phyloP scores from a whole-genome alignment of 35 echinoderm and acorn worm species.

The Antedon bifida region DNA sequence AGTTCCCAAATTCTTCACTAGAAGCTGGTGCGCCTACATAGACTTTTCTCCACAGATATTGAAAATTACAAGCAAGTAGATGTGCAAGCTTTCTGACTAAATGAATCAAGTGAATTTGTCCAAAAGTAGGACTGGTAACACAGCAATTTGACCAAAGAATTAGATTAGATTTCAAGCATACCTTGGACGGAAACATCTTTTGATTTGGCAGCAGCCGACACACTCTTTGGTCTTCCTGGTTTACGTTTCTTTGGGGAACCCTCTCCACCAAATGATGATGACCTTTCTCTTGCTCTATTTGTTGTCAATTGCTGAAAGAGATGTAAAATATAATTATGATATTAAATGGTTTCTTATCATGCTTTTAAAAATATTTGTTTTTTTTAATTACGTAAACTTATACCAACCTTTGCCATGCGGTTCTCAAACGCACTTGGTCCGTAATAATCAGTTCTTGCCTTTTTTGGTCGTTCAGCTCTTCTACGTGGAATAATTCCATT shows the following conservation, averaged over 20 bases:
- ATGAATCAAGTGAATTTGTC: too few relatives aligned
- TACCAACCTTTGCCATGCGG: neutral
- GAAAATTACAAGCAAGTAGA: too few relatives aligned
- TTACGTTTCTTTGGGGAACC: neutral
- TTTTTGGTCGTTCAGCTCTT: conserved; percentile 1
- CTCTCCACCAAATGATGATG: neutral
- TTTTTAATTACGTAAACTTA: too few relatives aligned
- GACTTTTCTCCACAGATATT: too few relatives aligned
- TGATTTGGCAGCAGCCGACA: neutral
- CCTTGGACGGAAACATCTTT: neutral
- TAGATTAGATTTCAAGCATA: too few relatives aligned
- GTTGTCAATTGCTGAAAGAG: neutral
- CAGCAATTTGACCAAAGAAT: too few relatives aligned
- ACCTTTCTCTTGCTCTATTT: neutral
- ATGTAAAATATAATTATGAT: neutral
- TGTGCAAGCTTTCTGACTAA: too few relatives aligned
- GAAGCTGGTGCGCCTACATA: too few relatives aligned
- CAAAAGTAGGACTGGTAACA: too few relatives aligned
- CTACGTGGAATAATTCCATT: neutral
- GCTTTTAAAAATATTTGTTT: neutral
- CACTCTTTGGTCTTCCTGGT: conserved; percentile 7
- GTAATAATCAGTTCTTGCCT: conserved; percentile 5
- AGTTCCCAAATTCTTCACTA: too few relatives aligned
- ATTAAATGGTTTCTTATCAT: neutral
- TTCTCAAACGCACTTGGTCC: conserved; percentile 6